A percentile compares a stretch with the other conserved stretches of the same genome.
Evolutionary conservation across 2,113 vertebrate genomes (phyloP).

Genomic region (Emberiza fucata): DNA sequence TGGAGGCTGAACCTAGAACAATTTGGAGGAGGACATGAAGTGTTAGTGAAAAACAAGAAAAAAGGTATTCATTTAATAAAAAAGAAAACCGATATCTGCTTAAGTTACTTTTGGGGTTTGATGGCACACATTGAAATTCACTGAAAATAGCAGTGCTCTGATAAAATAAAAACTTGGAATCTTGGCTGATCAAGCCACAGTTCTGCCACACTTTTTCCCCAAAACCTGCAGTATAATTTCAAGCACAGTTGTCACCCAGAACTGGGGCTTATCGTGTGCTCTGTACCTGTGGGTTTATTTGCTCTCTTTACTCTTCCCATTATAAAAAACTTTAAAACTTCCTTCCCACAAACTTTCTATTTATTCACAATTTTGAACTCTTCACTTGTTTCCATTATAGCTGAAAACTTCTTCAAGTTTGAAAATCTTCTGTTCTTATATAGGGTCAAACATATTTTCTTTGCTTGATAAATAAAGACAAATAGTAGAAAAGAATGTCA

Average conservation of each 20-base stretch:
- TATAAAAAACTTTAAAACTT: not conserved
- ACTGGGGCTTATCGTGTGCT: not conserved
- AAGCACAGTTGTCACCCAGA: not conserved
- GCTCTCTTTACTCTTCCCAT: not conserved
- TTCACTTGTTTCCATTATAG: not conserved
- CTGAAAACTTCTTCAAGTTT: not conserved
- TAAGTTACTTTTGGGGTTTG: not conserved
- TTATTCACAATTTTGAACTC: not conserved
- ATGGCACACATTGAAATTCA: not conserved
- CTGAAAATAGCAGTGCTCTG: not conserved
- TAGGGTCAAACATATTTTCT: not conserved
- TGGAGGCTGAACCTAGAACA: conserved; percentile 13
- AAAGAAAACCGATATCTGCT: not conserved
- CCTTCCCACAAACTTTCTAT: not conserved
- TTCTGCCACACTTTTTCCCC: not conserved
- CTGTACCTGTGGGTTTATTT: not conserved
- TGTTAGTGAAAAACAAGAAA: not conserved
- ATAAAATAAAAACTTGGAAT: conserved; percentile 4
- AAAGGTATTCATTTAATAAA: not conserved
- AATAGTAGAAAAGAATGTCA: conserved; percentile 9
- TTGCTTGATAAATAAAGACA: conserved; percentile 33
- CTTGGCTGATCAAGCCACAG: not conserved
- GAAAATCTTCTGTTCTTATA: not conserved
- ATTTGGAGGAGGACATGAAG: not conserved
- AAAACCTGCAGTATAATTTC: not conserved